Evolutionary conservation across 2,888 invertebrate genomes (phyloP).

Genomic region (Amblyteles armatorius): DNA sequence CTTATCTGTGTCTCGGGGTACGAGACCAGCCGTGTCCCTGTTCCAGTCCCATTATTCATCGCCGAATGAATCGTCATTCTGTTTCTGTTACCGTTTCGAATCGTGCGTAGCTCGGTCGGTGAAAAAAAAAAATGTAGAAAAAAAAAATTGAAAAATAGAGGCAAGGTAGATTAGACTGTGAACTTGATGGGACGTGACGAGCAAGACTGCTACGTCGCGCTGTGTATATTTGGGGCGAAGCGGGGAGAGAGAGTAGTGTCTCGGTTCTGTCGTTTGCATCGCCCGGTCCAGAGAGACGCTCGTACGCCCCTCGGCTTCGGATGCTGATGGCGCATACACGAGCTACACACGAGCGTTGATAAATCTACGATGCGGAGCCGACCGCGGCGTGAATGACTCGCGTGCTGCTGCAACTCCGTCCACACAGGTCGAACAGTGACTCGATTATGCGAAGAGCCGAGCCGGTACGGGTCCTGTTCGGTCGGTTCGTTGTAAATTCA

Average conservation of each 20-base stretch:
- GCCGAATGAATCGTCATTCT: conserved; percentile 48
- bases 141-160: conserved; percentile 18
- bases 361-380: conserved; percentile 50
- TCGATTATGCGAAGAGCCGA: conserved; percentile 30
- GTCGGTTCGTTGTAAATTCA: conserved; percentile 26
- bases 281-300: neutral
- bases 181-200: conserved; percentile 51
- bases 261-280: conserved; percentile 33
- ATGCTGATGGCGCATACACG: conserved; percentile 12
- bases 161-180: neutral
- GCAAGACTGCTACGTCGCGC: neutral
- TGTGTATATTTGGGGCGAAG: conserved; percentile 24
- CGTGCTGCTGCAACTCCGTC: conserved; percentile 17
- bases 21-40: neutral
- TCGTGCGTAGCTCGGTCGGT: conserved; percentile 7
- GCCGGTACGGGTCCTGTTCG: conserved; percentile 1
- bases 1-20: neutral
- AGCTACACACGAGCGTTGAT: conserved; percentile 36
- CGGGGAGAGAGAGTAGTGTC: neutral
- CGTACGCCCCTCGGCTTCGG: conserved; percentile 42
- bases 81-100: conserved; percentile 9
- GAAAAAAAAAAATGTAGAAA: conserved; percentile 9
- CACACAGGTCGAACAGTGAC: conserved; percentile 27
- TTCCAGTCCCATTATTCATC: conserved; percentile 34
- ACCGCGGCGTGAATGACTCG: conserved; percentile 29